A percentile compares a stretch with the other conserved stretches of the same genome.
These are phyloP conservation scores for Chelonia mydas DNA, from an alignment of 2,797 vertebrate species.

Conservation along the genomic window DNA sequence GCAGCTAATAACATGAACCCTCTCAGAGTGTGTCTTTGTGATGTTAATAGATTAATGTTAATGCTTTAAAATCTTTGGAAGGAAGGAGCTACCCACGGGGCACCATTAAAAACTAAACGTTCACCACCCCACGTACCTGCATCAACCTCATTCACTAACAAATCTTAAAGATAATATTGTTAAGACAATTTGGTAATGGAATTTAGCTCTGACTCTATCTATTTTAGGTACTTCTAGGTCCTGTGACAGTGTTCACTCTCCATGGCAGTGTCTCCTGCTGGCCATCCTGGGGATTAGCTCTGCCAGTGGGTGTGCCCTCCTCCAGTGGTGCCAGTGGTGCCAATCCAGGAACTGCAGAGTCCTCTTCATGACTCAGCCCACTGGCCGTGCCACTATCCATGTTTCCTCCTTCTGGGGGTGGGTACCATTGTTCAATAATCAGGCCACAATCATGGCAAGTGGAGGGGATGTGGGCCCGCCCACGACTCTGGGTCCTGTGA, in stretches of 20 bases:
- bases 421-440: neutral
- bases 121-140: no score
- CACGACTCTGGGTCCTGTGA: neutral
- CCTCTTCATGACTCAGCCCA: neutral
- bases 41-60: neutral
- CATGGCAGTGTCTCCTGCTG: no score
- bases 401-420: neutral
- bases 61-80: neutral
- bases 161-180: neutral
- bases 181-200: neutral
- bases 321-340: no score
- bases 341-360: neutral
- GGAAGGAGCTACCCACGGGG: no score
- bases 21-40: neutral
- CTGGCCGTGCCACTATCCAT: neutral
- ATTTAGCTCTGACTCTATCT: no score
- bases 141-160: no score
- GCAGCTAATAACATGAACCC: neutral
- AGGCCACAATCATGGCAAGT: neutral
- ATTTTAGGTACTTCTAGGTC: no score
- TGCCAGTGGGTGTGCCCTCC: neutral
- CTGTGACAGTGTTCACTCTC: no score
- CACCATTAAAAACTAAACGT: no score
- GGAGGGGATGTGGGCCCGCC: no score
- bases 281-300: neutral